These are phyloP conservation scores for Styela plicata DNA, from an alignment of 23 tunicate species.

Conservation along the genomic window DNA sequence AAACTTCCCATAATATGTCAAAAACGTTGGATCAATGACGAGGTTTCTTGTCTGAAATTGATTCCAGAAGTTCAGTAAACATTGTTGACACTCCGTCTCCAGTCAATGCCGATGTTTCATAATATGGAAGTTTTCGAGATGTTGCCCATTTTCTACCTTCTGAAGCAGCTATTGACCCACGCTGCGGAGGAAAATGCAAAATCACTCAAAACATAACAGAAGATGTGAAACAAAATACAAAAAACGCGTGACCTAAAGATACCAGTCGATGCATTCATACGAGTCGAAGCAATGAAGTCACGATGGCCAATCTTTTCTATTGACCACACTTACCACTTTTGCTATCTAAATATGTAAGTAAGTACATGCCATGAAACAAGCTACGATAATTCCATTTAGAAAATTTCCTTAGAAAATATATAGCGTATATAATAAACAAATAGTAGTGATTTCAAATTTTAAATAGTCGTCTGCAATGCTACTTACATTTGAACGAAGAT, in stretches of 20 bases:
- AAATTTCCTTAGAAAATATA: neutral
- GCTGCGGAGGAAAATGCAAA: slow-evolving; percentile 32
- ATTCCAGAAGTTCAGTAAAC: slow-evolving; percentile 49
- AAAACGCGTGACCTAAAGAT: no score
- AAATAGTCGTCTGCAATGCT: no score
- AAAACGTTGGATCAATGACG: no score
- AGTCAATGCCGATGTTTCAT: slow-evolving; percentile 79
- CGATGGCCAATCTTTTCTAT: no score
- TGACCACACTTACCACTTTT: no score
- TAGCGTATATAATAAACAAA: neutral
- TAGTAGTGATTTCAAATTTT: neutral
- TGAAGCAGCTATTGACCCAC: slow-evolving; percentile 48
- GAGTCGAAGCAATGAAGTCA: no score
- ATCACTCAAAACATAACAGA: no score
- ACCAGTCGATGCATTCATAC: no score
- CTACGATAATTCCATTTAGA: no score
- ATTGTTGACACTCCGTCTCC: slow-evolving; percentile 62
- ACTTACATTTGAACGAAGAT: slow-evolving; percentile 60
- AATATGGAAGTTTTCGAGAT: slow-evolving; percentile 59
- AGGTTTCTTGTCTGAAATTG: slow-evolving; percentile 31
- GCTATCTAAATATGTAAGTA: neutral
- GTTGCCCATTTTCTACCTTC: slow-evolving; percentile 87
- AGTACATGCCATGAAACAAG: neutral
- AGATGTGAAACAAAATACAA: no score
- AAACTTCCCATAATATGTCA: no score